Conservation (phyloP, 1,140 invertebrate species). For the Ericerus pela region DNA sequence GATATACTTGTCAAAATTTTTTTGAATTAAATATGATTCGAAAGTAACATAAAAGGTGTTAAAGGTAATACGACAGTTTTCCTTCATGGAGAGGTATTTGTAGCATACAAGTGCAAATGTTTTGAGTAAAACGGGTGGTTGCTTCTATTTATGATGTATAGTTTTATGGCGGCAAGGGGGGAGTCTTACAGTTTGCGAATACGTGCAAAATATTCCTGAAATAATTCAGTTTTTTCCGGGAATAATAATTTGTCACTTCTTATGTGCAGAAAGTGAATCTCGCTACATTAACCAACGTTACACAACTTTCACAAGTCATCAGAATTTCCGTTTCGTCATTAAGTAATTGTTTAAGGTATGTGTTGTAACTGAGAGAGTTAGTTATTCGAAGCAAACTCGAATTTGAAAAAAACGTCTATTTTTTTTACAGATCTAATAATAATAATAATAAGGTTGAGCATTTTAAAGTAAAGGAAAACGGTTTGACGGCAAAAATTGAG, state of each 20-base stretch:
- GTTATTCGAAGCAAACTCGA: background rate
- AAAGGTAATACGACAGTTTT: too few relatives aligned
- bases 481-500: background rate
- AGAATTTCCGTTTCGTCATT: background rate
- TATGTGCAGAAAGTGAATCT: background rate
- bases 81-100: too few relatives aligned
- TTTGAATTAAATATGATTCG: too few relatives aligned
- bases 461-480: background rate
- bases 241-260: background rate
- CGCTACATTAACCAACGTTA: background rate
- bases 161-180: background rate
- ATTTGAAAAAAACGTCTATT: background rate
- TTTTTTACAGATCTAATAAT: background rate
- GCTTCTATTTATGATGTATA: background rate
- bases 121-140: background rate
- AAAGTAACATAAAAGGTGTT: too few relatives aligned
- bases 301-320: background rate
- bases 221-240: background rate
- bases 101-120: background rate
- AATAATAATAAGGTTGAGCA: background rate
- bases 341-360: background rate
- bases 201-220: background rate
- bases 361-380: background rate
- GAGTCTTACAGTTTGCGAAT: background rate
- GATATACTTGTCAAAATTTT: too few relatives aligned